phyloP scores from a whole-genome alignment of 2,888 invertebrate genomes.

The Machimus rusticus region DNA sequence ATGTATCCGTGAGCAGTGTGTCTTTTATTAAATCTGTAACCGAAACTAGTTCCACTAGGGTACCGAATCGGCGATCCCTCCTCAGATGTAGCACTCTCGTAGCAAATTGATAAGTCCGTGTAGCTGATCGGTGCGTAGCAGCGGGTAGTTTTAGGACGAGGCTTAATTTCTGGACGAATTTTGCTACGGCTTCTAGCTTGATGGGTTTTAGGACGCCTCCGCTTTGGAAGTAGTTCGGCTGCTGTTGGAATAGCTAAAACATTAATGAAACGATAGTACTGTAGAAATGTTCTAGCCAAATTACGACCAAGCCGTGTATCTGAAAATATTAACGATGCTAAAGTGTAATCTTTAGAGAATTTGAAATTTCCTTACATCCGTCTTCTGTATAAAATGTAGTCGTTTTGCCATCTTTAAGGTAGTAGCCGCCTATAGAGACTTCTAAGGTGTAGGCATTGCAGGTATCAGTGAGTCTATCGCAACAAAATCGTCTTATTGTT shows the following conservation, averaged over 20 bases:
- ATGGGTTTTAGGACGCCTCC: conserved; percentile 59
- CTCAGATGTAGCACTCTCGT: conserved; percentile 66
- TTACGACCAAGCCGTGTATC: conserved; percentile 82
- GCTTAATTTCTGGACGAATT: conserved; percentile 61
- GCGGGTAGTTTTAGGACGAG: conserved; percentile 64
- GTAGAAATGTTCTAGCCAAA: conserved; percentile 76
- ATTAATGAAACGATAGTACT: conserved; percentile 81
- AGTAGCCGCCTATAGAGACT: conserved; percentile 91
- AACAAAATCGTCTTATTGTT: conserved; percentile 84
- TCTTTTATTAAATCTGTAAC: conserved; percentile 48
- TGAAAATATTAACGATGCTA: conserved; percentile 54
- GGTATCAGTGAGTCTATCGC: conserved; percentile 76
- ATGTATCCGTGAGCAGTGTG: conserved; percentile 48
- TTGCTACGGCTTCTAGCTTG: conserved; percentile 59
- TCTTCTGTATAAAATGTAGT: conserved; percentile 91
- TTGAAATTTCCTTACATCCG: conserved; percentile 83
- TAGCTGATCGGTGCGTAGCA: conserved; percentile 65
- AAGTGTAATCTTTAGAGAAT: background rate
- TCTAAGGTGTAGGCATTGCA: conserved; percentile 90
- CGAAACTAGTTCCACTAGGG: background rate
- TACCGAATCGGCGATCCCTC: conserved; percentile 61
- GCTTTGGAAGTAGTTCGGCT: conserved; percentile 59
- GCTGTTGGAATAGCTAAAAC: conserved; percentile 67
- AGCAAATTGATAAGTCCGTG: conserved; percentile 66
- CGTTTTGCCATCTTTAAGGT: conserved; percentile 72